Evolutionary conservation across 2,888 invertebrate species (phyloP).

Genomic region (Epirrhoe alternata): DNA sequence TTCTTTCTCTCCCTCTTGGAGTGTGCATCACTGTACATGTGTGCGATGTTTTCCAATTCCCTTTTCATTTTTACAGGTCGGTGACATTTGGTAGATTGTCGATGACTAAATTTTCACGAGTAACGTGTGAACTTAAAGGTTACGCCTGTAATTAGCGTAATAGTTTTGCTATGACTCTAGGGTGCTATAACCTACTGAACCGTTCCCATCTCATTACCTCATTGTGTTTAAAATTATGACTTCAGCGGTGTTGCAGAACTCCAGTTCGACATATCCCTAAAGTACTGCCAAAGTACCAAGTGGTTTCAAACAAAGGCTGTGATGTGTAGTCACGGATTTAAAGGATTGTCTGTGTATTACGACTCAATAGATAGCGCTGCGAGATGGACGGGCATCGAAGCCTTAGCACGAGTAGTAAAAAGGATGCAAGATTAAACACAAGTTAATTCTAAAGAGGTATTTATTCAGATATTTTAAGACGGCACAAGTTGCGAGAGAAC

Average conservation of each 20-base stretch:
- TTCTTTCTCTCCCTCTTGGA: not conserved
- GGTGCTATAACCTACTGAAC: not conserved
- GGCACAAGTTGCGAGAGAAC: constrained; percentile 89
- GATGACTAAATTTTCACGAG: not conserved
- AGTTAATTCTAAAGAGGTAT: constrained; percentile 16
- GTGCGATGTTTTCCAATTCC: not conserved
- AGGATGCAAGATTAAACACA: too few relatives aligned
- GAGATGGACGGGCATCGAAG: too few relatives aligned
- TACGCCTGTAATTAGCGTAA: not conserved
- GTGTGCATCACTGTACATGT: not conserved
- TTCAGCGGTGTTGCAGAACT: too few relatives aligned
- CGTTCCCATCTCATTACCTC: not conserved
- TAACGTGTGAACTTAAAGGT: not conserved
- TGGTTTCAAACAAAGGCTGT: too few relatives aligned
- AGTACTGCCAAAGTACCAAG: too few relatives aligned
- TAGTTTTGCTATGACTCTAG: not conserved
- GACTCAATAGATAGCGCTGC: too few relatives aligned
- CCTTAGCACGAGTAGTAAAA: too few relatives aligned
- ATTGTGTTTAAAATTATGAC: not conserved
- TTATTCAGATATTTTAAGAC: constrained; percentile 41
- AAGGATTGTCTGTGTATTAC: too few relatives aligned
- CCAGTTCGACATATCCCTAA: too few relatives aligned
- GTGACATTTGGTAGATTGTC: not conserved
- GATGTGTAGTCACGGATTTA: too few relatives aligned
- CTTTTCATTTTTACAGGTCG: not conserved